phyloP scores from a whole-genome alignment of 2,888 invertebrate species.

The Unio pictorum region DNA sequence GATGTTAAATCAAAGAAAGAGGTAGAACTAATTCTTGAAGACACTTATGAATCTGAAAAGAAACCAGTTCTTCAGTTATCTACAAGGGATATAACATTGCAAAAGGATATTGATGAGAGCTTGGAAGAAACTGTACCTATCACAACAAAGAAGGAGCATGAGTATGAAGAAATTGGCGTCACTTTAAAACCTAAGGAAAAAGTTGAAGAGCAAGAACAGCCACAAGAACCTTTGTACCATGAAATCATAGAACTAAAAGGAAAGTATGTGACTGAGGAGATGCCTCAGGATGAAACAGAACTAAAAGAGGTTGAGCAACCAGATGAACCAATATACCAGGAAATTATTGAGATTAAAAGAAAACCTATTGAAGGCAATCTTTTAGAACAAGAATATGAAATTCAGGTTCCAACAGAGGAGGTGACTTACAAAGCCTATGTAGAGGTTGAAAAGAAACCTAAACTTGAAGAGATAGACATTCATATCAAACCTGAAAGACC shows the following conservation, averaged over 20 bases:
- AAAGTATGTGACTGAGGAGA: conserved; percentile 5
- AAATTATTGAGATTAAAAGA: conserved; percentile 5
- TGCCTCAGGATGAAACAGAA: conserved; percentile 5
- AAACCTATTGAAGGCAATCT: conserved; percentile 3
- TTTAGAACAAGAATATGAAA: conserved; percentile 1
- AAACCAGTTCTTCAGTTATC: neutral
- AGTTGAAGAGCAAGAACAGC: conserved; percentile 7
- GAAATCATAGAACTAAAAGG: conserved; percentile 4
- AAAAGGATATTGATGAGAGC: too few relatives aligned
- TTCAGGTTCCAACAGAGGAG: neutral
- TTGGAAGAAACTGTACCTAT: too few relatives aligned
- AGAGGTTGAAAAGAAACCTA: neutral
- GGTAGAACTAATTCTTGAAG: neutral
- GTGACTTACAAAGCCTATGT: neutral
- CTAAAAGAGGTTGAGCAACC: conserved; percentile 12
- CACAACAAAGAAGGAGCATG: neutral
- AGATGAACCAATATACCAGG: conserved; percentile 3
- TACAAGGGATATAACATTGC: too few relatives aligned
- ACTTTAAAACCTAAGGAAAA: conserved; percentile 11
- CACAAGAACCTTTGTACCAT: conserved; percentile 12
- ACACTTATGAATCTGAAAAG: conserved; percentile 1
- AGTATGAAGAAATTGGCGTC: conserved; percentile 22
- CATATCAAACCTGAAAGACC: conserved; percentile 7
- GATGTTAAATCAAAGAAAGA: conserved; percentile 13
- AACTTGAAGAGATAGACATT: neutral